phyloP scores from a whole-genome alignment of 2,797 vertebrate genomes.

The Neopelma chrysocephalum region DNA sequence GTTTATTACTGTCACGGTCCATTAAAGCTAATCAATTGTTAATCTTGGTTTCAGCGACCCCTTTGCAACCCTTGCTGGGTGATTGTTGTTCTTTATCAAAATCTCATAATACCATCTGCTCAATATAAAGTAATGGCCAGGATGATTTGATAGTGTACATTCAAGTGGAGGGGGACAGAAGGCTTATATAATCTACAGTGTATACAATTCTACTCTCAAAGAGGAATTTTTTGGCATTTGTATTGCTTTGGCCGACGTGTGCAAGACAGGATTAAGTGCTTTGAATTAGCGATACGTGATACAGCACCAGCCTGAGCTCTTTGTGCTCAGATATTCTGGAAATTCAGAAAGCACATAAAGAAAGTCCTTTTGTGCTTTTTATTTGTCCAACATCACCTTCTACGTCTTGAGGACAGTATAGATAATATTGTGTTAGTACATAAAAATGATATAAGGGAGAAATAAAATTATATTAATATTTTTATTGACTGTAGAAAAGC shows the following conservation, averaged over 20 bases:
- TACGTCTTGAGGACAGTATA: neutral
- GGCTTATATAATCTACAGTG: neutral
- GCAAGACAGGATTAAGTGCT: constrained; percentile 1
- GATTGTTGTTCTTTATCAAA: constrained; percentile 78
- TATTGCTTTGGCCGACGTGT: neutral
- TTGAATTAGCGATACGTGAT: neutral
- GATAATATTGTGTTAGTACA: neutral
- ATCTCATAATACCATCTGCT: constrained; percentile 72
- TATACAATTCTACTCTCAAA: constrained; percentile 6
- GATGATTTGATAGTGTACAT: constrained; percentile 22
- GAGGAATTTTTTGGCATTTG: constrained; percentile 18
- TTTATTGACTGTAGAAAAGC: constrained; percentile 18
- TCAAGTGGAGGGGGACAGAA: neutral
- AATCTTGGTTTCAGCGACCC: constrained; percentile 75
- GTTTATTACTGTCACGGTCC: constrained; percentile 76
- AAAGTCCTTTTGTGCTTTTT: neutral
- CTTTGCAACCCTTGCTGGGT: constrained; percentile 66
- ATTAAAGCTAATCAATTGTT: constrained; percentile 85
- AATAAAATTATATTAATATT: constrained; percentile 55
- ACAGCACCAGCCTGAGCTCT: neutral
- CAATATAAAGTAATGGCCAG: constrained; percentile 51
- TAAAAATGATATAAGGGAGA: constrained; percentile 34
- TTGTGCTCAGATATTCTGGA: neutral
- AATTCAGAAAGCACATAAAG: neutral
- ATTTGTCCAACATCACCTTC: neutral